A percentile compares a stretch with the other conserved stretches of the same genome.
phyloP scores from a whole-genome alignment of 2,113 vertebrate genomes.

The Mobula birostris region DNA sequence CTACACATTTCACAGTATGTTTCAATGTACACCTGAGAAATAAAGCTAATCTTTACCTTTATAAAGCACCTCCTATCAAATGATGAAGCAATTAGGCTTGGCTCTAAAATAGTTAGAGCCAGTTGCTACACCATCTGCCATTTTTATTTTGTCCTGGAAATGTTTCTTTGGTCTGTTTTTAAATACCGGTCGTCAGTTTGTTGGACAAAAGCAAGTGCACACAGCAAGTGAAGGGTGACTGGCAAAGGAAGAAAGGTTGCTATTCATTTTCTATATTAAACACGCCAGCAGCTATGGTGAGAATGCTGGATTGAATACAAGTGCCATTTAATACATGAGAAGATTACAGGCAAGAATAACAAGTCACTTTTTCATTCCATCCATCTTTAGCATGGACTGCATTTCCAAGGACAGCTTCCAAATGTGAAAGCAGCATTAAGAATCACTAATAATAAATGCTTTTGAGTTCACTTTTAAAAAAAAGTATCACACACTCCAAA shows the following conservation, averaged over 20 bases:
- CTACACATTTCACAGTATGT: too few species aligned
- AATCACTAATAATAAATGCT: background rate
- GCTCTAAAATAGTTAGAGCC: too few species aligned
- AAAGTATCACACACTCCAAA: background rate
- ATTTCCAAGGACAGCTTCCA: background rate
- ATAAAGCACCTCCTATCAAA: background rate
- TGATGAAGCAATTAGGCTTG: background rate
- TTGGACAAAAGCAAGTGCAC: background rate
- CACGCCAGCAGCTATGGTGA: background rate
- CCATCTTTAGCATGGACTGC: background rate
- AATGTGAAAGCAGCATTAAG: background rate
- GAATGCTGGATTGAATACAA: background rate
- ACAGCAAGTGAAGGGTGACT: background rate
- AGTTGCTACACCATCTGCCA: background rate
- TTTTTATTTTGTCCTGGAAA: background rate
- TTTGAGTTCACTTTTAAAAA: background rate
- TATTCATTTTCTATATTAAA: background rate
- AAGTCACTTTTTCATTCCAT: background rate
- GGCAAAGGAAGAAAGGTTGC: background rate
- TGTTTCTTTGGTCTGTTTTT: background rate
- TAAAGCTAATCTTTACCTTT: too few species aligned
- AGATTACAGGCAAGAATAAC: background rate
- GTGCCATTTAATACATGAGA: background rate
- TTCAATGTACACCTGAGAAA: too few species aligned
- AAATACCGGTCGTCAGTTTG: background rate